These are phyloP conservation scores for Metridium senile DNA, from an alignment of 92 coral and sea anemone genomes.

Conservation along the genomic window DNA sequence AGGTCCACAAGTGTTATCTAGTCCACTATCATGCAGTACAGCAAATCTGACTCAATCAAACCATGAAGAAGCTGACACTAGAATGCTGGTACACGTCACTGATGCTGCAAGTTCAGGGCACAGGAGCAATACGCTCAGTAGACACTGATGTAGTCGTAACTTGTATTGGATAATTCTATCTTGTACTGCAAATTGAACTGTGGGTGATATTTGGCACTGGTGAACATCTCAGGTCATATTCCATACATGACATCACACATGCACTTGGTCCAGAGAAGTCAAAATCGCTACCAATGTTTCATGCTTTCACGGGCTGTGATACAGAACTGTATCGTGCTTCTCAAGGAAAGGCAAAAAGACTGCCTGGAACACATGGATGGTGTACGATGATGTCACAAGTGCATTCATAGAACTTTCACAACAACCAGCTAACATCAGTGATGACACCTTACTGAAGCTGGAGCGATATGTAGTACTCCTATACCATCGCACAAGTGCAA, in stretches of 20 bases:
- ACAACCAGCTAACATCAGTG: slow-evolving; percentile 5
- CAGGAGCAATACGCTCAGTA: slow-evolving; percentile 43
- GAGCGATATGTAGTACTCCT: slow-evolving; percentile 44
- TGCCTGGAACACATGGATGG: slow-evolving; percentile 44
- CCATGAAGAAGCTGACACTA: slow-evolving; percentile 57
- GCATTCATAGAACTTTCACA: slow-evolving; percentile 25
- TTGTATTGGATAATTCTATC: slow-evolving; percentile 12
- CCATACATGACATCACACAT: slow-evolving; percentile 46
- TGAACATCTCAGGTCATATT: slow-evolving; percentile 22
- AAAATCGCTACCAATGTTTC: slow-evolving; percentile 48
- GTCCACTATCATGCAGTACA: slow-evolving; percentile 23
- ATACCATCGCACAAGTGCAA: slow-evolving; percentile 43
- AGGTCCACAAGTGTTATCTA: slow-evolving; percentile 5
- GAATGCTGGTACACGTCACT: slow-evolving; percentile 49
- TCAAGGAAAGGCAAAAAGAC: slow-evolving; percentile 57
- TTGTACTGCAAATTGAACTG: slow-evolving; percentile 19
- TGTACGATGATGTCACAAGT: slow-evolving; percentile 41
- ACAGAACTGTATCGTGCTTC: slow-evolving; percentile 62
- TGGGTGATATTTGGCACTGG: slow-evolving; percentile 65
- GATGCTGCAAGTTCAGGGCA: slow-evolving; percentile 40
- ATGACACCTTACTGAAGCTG: slow-evolving; percentile 1
- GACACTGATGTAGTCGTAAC: slow-evolving; percentile 61
- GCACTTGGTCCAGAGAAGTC: slow-evolving; percentile 36
- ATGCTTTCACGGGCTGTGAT: slow-evolving; percentile 72
- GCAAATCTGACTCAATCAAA: slow-evolving; percentile 19